phyloP scores from a whole-genome alignment of 2,797 vertebrate species.

The Coilia nasus region DNA sequence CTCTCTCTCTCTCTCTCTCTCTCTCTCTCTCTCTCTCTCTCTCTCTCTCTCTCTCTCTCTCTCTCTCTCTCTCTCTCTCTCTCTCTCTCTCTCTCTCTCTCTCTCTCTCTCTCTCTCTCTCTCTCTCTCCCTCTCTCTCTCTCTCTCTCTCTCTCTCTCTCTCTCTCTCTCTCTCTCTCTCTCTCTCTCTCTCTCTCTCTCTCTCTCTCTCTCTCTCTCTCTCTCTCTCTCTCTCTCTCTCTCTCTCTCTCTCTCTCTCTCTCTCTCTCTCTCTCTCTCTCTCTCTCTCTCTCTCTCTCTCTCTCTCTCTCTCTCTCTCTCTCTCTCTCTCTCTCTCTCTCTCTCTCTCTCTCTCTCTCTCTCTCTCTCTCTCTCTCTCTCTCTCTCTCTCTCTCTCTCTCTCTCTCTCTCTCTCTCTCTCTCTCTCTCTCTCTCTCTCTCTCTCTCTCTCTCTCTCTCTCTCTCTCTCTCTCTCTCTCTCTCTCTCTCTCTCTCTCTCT shows the following conservation, averaged over 20 bases:
- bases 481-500: background rate
- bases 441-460: background rate
- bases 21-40: background rate
- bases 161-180: background rate
- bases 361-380: background rate
- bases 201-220: background rate
- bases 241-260: background rate
- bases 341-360: background rate
- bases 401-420: constrained; percentile 5
- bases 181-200: background rate
- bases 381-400: constrained; percentile 1
- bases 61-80: background rate
- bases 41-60: background rate
- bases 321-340: background rate
- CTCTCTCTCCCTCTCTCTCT: constrained; percentile 1
- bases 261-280: background rate
- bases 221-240: background rate
- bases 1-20: background rate
- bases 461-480: background rate
- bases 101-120: background rate
- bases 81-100: background rate
- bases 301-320: background rate
- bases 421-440: background rate
- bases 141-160: background rate
- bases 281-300: background rate